Conservation (phyloP, 2,888 invertebrate genomes). For the Petrolisthes manimaculis region DNA sequence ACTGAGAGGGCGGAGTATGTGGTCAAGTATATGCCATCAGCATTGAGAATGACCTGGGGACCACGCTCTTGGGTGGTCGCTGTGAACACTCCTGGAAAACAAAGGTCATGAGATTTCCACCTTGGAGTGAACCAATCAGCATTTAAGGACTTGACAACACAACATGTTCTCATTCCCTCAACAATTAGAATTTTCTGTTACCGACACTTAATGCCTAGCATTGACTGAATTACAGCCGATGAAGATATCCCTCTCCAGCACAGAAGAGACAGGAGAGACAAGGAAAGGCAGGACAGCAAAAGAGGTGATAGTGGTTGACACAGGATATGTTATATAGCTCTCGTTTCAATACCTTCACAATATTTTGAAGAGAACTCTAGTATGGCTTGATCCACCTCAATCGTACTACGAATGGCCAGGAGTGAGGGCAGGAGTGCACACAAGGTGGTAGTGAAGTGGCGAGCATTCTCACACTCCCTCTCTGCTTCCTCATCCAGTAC, state of each 20-base stretch:
- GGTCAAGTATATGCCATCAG: slow-evolving; percentile 93
- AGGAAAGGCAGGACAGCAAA: no score
- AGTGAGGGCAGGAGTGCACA: slow-evolving; percentile 59
- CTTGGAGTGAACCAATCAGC: background rate
- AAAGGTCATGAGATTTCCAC: background rate
- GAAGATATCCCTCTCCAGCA: no score
- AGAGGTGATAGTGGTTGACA: no score
- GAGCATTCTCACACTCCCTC: slow-evolving; percentile 60
- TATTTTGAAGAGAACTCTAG: slow-evolving; percentile 93
- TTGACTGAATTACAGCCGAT: no score
- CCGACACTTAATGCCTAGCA: no score
- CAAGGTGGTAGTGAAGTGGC: slow-evolving; percentile 61
- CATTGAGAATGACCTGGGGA: slow-evolving; percentile 88
- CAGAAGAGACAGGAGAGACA: no score
- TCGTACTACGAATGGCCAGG: slow-evolving; percentile 76
- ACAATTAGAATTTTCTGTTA: no score
- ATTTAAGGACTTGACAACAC: background rate
- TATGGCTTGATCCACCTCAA: slow-evolving; percentile 90
- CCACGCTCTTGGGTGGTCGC: slow-evolving; percentile 81
- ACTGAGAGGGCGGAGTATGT: slow-evolving; percentile 87
- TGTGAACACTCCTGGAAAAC: slow-evolving; percentile 50
- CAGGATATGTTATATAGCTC: no score
- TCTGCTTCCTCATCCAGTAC: slow-evolving; percentile 47
- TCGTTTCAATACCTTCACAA: slow-evolving; percentile 77
- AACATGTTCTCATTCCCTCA: background rate